Evolutionary conservation across 2,797 vertebrate species (phyloP), one percentile per base, ranked within the genome.

Genomic region (Mallotus villosus): DNA sequence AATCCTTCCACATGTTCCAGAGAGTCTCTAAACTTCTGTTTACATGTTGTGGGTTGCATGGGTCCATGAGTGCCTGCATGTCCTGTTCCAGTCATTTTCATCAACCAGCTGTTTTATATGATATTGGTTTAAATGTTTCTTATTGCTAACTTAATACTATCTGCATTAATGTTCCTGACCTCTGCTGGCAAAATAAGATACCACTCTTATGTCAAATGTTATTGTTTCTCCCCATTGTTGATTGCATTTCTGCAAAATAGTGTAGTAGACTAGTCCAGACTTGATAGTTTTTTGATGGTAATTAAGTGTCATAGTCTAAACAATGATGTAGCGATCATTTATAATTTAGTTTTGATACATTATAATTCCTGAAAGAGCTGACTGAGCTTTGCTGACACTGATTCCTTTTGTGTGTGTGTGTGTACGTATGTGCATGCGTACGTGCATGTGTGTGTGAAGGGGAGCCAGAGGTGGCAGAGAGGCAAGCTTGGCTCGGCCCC

Each of bases 401-500:
- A 55, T 68, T 81, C 72, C 7, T 34, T 22, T 32, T 83, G 74
- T 71, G 66, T 74, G 70, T 34, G 27, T 0, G 19, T 71, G 62
- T 75, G 61, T 59, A 24, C 68, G 11, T 72, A 14, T 14, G 2
- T 12, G 41, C 7, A 9, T 62, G 32, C 9, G 4, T 19, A 5
- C 11, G 19, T 51, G 16, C 2, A 21, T 68, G 29, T 83, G 59
- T 79, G 78, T 74, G 72, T 86, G 70, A 90, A 94, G 93, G 88
- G 88, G 79, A 71, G 55, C n/a, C 86, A 86, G 72, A 79, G 77
- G 77, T 83, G 74, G 81, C 87, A 82, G 81, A 79, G 67, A 77
- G 85, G 83, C 76, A 93, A 93, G 88, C 92, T 82, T 82, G 90
- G 92, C 87, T 91, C 93, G 84, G 89, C 93, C 77, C 92, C 95